Conservation (phyloP, 1,140 invertebrate species). For the Pseudomyrmex sp. region DNA sequence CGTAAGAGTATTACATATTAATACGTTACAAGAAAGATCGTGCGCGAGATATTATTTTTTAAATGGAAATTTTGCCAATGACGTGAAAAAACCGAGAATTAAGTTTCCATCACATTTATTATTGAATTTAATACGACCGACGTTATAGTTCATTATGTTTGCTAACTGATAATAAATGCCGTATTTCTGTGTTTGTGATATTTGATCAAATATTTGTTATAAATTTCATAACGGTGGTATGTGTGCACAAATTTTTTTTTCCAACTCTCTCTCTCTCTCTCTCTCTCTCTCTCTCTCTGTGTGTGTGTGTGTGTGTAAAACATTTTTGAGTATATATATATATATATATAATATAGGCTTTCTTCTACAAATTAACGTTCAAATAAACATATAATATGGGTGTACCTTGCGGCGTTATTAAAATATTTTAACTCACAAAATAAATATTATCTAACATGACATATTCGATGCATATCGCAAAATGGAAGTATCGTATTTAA, state of each 20-base stretch:
- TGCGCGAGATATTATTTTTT: not conserved
- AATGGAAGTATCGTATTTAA: too few species aligned
- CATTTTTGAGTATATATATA: too few species aligned
- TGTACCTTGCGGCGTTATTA: too few species aligned
- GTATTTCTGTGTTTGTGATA: not conserved
- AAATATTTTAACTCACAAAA: too few species aligned
- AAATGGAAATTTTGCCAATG: not conserved
- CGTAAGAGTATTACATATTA: not conserved
- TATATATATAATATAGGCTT: too few species aligned
- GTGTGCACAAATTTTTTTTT: not conserved
- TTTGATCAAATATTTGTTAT: slow-evolving; percentile 21
- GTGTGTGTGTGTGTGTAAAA: too few species aligned
- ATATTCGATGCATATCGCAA: too few species aligned
- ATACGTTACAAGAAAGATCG: not conserved
- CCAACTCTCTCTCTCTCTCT: too few species aligned
- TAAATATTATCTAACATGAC: too few species aligned
- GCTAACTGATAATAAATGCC: not conserved
- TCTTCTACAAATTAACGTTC: too few species aligned
- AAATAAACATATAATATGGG: too few species aligned
- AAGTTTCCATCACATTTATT: not conserved
- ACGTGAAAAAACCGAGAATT: not conserved
- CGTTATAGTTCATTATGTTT: slow-evolving; percentile 7
- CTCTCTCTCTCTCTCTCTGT: too few species aligned
- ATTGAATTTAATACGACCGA: not conserved
- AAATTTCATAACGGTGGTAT: not conserved